Base-by-base conservation (phyloP, 2,888 invertebrate genomes). In the Platycnemis pennipes region DNA sequence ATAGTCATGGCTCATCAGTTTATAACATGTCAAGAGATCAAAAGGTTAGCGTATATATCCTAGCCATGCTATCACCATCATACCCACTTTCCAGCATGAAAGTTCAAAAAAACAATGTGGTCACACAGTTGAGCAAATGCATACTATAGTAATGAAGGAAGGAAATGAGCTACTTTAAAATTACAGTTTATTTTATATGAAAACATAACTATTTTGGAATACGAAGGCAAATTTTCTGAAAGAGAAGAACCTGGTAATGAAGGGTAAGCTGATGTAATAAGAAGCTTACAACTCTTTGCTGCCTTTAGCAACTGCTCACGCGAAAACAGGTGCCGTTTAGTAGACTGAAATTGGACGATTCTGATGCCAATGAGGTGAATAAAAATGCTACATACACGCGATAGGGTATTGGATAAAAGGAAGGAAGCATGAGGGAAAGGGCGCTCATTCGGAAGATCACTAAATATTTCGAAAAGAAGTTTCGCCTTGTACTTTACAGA, bases 401-500 rank as follows among this genome's bases (percentile, higher is more conserved):
- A 37, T 63, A n/a, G 77, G 26, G 26, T n/a, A n/a, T n/a, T n/a
- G n/a, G 37, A 37, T 16, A n/a, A 26, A 77, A 13, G 77, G 37
- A 77, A 37, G 77, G 77, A 77, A 77, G 37, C 77, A 77, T 77
- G 37, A 77, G 77, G 77, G 16, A 13, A 77, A 77, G 37, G 37
- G 77, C 77, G 77, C 13, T 77, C 77, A 37, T 77, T 77, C 13
- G 77, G 77, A 77, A 77, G 77, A 77, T 77, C 77, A 77, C 77
- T 77, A 77, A 77, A 77, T 77, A 37, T 77, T 77, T 77, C 37
- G 31, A 37, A 37, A 77, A 77, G 63, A n/a, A 77, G 77, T 77
- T 77, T 77, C 77, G 31, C 37, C 77, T 37, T 13, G 37, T 77
- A 37, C 77, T 77, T 31, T 77, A 31, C 77, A 37, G 77, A 8